Percentiles rank a stretch among this genome's conserved stretches.
These are phyloP conservation scores for Alectoris magna DNA, from an alignment of 2,797 vertebrate species.

Conservation along the genomic window DNA sequence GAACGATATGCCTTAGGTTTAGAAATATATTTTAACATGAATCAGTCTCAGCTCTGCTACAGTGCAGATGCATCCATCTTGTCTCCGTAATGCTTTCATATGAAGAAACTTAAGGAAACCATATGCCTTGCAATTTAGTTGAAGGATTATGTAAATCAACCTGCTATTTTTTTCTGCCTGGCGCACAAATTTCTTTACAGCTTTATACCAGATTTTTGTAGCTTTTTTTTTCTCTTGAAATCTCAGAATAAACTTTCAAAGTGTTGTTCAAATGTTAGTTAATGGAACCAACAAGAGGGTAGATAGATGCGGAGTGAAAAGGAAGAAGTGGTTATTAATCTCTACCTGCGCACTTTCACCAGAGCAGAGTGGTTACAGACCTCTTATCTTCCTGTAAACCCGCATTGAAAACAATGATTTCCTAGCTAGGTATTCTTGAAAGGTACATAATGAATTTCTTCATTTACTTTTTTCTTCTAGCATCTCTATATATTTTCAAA, in stretches of 20 bases:
- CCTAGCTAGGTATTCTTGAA: neutral
- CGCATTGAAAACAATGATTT: neutral
- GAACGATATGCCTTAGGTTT: slow-evolving; percentile 10
- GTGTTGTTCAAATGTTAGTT: neutral
- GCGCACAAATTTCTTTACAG: slow-evolving; percentile 5
- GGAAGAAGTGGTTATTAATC: neutral
- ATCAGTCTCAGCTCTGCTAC: slow-evolving; percentile 17
- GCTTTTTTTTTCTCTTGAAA: slow-evolving; percentile 8
- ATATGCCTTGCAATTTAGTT: slow-evolving; percentile 34
- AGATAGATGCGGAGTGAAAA: neutral
- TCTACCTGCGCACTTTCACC: neutral
- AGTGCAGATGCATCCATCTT: slow-evolving; percentile 32
- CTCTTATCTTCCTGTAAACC: neutral
- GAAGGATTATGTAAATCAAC: slow-evolving; percentile 30
- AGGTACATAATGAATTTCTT: neutral
- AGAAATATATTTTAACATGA: slow-evolving; percentile 31
- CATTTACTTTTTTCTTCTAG: neutral
- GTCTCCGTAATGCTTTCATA: neutral
- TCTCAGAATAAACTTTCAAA: slow-evolving; percentile 10
- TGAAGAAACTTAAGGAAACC: slow-evolving; percentile 22
- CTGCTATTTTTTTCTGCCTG: slow-evolving; percentile 15
- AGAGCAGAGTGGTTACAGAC: neutral
- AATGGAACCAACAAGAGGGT: neutral
- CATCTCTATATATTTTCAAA: neutral
- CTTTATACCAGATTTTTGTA: slow-evolving; percentile 6